A percentile compares a stretch with the other conserved stretches of the same genome.
Conservation (phyloP, 2,888 invertebrate species). For the Apotomis betuletana region DNA sequence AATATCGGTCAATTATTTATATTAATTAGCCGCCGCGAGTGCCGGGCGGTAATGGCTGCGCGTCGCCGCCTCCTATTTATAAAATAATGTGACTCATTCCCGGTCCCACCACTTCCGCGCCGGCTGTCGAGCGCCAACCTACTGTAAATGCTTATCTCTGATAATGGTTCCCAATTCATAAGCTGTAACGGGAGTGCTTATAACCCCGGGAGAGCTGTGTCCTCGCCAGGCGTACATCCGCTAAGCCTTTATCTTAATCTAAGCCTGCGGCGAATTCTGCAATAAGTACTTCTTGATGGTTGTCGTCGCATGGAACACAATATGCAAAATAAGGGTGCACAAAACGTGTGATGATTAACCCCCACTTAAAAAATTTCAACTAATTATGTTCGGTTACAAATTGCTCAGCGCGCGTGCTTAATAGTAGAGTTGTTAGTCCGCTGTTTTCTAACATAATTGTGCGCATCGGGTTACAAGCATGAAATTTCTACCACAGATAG, state of each 20-base stretch:
- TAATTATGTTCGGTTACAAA: too few relatives aligned
- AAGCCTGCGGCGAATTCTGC: background rate
- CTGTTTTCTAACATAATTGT: too few relatives aligned
- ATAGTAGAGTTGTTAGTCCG: too few relatives aligned
- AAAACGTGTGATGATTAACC: too few relatives aligned
- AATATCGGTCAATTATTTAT: slow-evolving; percentile 35
- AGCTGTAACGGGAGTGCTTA: background rate
- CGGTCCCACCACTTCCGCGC: background rate
- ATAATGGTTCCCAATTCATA: too few relatives aligned
- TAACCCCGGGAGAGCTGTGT: background rate
- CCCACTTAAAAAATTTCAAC: too few relatives aligned
- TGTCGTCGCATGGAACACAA: too few relatives aligned
- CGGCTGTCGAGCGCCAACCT: slow-evolving; percentile 14
- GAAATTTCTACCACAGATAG: too few relatives aligned
- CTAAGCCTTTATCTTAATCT: background rate
- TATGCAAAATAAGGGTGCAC: too few relatives aligned
- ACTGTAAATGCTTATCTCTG: slow-evolving; percentile 1
- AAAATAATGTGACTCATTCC: slow-evolving; percentile 8
- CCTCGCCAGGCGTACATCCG: background rate
- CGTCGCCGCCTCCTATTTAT: slow-evolving; percentile 3
- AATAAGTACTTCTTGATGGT: too few relatives aligned
- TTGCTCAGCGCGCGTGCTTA: too few relatives aligned
- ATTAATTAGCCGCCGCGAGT: slow-evolving; percentile 32
- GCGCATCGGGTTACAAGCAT: too few relatives aligned
- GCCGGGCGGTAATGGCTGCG: slow-evolving; percentile 13